phyloP scores from a whole-genome alignment of 2,888 invertebrate genomes.

The Meteorus cinctellus region DNA sequence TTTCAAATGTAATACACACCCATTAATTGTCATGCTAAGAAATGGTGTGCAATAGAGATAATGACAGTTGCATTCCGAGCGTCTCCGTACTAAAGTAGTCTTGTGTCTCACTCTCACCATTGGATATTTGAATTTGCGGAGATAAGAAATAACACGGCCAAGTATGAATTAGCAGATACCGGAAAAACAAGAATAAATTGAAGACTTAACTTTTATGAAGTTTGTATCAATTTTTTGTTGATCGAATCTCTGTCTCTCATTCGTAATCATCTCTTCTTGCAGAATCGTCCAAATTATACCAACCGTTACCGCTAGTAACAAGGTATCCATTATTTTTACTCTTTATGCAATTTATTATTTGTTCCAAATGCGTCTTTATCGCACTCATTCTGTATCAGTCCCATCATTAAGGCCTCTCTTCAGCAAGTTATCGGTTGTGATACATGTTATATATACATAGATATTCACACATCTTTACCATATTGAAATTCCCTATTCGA shows the following conservation, averaged over 20 bases:
- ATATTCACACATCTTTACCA: neutral
- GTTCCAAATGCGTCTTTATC: conserved; percentile 5
- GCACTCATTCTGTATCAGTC: neutral
- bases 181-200: neutral
- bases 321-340: neutral
- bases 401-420: conserved; percentile 51
- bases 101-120: neutral
- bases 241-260: neutral
- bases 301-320: no score
- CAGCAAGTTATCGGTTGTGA: conserved; percentile 64
- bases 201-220: conserved; percentile 27
- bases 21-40: neutral
- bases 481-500: neutral
- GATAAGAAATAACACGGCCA: conserved; percentile 9
- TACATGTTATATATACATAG: neutral
- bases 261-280: neutral
- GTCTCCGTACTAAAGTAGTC: conserved; percentile 32
- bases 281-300: no score
- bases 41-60: conserved; percentile 58
- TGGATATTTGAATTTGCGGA: conserved; percentile 17
- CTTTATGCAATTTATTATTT: neutral
- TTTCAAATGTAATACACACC: no score
- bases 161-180: neutral
- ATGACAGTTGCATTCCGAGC: conserved; percentile 62
- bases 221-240: conserved; percentile 19